phyloP scores from a whole-genome alignment of 2,113 vertebrate genomes.

The Sus scrofa region DNA sequence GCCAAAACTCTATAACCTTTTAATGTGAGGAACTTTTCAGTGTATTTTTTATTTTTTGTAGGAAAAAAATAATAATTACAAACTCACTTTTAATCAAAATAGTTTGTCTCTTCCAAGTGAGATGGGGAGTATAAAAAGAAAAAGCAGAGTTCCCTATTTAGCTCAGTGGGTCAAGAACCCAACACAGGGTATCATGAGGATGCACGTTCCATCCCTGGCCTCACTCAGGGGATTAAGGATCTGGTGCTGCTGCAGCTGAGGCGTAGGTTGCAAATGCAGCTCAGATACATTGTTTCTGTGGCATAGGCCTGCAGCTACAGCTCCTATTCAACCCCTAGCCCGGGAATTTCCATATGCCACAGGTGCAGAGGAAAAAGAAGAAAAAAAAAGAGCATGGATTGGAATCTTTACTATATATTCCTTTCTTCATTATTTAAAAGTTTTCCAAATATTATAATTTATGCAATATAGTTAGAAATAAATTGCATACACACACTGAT shows the following conservation, averaged over 20 bases:
- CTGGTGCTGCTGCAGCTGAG: too few relatives aligned
- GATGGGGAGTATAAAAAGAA: background rate
- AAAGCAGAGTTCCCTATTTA: too few relatives aligned
- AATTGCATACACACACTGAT: background rate
- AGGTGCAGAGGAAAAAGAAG: too few relatives aligned
- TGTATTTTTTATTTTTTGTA: conserved; percentile 3
- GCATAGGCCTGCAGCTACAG: too few relatives aligned
- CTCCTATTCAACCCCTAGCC: too few relatives aligned
- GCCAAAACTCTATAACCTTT: conserved; percentile 46
- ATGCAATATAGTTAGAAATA: background rate
- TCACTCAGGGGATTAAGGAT: too few relatives aligned
- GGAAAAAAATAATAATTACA: background rate
- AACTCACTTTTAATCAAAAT: background rate
- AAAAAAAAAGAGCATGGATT: background rate
- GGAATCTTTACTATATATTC: background rate
- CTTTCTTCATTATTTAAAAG: background rate
- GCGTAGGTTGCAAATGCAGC: too few relatives aligned
- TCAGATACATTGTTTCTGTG: too few relatives aligned
- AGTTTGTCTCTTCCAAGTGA: background rate
- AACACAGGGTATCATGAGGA: too few relatives aligned
- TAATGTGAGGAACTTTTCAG: background rate
- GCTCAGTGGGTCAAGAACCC: too few relatives aligned
- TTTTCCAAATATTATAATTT: conserved; percentile 25
- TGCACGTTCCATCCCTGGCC: too few relatives aligned
- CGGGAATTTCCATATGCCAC: too few relatives aligned